A percentile compares a stretch with the other conserved stretches of the same genome.
Evolutionary conservation across 2,797 vertebrate species (phyloP).

Genomic region (Dermochelys coriacea): DNA sequence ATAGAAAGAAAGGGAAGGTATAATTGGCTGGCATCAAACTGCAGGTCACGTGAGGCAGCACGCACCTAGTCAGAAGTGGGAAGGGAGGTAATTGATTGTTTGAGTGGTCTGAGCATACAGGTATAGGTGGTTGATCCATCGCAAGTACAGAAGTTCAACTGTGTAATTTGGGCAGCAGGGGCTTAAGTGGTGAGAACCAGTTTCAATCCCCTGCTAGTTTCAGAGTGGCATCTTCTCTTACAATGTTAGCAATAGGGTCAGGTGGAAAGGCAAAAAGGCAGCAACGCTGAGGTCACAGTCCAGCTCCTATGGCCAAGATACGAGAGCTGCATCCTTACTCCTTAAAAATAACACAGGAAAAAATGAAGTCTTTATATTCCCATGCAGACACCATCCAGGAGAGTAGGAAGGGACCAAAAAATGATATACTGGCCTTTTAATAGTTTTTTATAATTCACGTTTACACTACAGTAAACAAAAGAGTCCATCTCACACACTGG

Average conservation of each 20-base stretch:
- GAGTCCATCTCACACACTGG: not conserved
- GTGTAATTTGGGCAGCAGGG: not conserved
- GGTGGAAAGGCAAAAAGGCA: not conserved
- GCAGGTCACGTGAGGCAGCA: not conserved
- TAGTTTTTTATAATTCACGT: not conserved
- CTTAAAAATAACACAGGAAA: not conserved
- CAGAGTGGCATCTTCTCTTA: not conserved
- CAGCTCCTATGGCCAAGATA: not conserved
- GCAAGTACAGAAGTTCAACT: not conserved
- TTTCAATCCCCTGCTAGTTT: not conserved
- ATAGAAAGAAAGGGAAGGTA: not conserved
- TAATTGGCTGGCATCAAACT: not conserved
- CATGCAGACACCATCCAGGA: not conserved
- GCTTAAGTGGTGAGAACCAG: not conserved
- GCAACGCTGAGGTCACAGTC: not conserved
- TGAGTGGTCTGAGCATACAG: not conserved
- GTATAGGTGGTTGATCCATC: not conserved
- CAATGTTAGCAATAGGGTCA: not conserved
- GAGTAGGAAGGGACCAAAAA: not conserved
- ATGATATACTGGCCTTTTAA: not conserved
- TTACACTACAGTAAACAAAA: constrained; percentile 5
- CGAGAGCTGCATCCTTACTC: not conserved
- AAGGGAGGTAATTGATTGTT: not conserved
- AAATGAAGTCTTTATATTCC: not conserved
- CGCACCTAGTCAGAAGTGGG: not conserved